phyloP scores from a whole-genome alignment of 64 coral and sea anemone species.

The Actinia tenebrosa region DNA sequence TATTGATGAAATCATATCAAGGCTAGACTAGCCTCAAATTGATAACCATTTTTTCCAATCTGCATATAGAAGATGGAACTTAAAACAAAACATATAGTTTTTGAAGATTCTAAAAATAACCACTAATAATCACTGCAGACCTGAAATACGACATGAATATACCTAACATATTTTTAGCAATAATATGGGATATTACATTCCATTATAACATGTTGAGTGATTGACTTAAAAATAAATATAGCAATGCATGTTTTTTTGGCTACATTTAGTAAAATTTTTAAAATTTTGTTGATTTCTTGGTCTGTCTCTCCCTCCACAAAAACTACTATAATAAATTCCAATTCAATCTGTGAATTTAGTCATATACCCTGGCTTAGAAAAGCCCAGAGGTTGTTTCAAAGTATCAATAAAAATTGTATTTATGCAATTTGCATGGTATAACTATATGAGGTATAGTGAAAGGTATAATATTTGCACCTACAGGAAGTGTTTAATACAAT shows the following conservation, averaged over 20 bases:
- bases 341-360: neutral
- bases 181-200: neutral
- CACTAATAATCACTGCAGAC: neutral
- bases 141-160: neutral
- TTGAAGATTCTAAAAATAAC: neutral
- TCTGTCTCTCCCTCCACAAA: too few species aligned
- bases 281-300: too few species aligned
- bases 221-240: neutral
- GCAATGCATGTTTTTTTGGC: neutral
- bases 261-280: neutral
- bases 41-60: too few species aligned
- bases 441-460: too few species aligned
- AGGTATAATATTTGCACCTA: neutral
- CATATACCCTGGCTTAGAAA: neutral
- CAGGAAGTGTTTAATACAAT: neutral
- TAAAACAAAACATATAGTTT: too few species aligned
- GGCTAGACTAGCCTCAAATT: too few species aligned
- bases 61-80: too few species aligned
- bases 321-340: neutral
- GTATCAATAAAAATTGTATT: too few species aligned
- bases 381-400: too few species aligned
- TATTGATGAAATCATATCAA: too few species aligned
- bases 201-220: neutral
- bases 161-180: neutral
- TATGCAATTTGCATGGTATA: too few species aligned